Conservation (phyloP, 2,797 vertebrate genomes). For the Scleropages formosus region DNA sequence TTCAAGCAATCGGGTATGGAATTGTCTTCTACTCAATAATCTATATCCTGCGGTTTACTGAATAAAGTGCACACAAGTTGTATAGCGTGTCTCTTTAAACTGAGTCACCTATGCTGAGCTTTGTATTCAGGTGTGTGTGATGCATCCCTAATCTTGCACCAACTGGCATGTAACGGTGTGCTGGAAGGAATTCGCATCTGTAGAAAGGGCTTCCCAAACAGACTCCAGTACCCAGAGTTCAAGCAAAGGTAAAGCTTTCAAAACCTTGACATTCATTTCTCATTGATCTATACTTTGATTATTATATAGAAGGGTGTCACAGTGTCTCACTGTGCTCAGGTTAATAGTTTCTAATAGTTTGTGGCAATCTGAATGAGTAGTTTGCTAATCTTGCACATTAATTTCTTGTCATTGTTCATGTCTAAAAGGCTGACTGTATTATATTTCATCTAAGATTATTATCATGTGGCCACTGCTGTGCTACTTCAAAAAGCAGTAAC, state of each 20-base stretch:
- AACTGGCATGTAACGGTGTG: slow-evolving; percentile 68
- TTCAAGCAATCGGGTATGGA: slow-evolving; percentile 75
- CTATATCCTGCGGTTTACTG: slow-evolving; percentile 50
- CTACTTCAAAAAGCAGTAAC: no score
- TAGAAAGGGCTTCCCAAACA: slow-evolving; percentile 74
- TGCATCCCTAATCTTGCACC: slow-evolving; percentile 66
- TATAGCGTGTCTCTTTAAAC: neutral
- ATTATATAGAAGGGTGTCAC: no score
- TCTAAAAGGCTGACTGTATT: slow-evolving; percentile 55
- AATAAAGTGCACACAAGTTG: slow-evolving; percentile 72
- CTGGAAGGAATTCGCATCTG: slow-evolving; percentile 72
- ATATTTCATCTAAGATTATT: slow-evolving; percentile 24
- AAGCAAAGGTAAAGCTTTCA: slow-evolving; percentile 66
- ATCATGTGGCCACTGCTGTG: no score
- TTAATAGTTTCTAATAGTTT: no score
- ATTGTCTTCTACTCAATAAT: neutral
- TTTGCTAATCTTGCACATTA: no score
- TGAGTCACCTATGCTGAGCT: slow-evolving; percentile 20
- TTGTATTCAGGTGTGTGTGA: slow-evolving; percentile 60
- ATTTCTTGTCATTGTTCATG: no score
- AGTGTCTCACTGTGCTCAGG: no score
- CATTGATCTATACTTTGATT: slow-evolving; percentile 26
- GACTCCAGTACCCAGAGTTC: slow-evolving; percentile 70
- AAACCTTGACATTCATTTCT: no score
- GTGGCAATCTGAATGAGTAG: slow-evolving; percentile 71